Evolutionary conservation across 2,113 vertebrate species (phyloP), one percentile per base, ranked within the genome.

Genomic region (Oryzias curvinotus): DNA sequence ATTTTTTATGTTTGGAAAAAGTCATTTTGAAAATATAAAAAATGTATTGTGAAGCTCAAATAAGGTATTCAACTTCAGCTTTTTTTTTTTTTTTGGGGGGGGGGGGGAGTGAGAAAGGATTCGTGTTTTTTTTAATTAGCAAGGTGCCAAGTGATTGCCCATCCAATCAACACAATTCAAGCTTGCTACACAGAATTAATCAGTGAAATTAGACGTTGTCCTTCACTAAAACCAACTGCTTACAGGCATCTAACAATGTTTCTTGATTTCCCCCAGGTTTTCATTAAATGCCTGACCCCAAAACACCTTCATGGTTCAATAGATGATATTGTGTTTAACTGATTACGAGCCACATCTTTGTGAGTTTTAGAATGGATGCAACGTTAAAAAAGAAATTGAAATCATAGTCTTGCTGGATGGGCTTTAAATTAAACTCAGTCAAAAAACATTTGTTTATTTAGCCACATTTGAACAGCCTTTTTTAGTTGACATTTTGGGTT

Each of bases 91-190:
- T 1, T 1, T 1, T 1, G 21, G 21, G 2, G 1, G 21, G 21
- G 21, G 21, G 21, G 21, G 21, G 21, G 21, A 2, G 1, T 8
- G 30, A 36, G 7, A 36, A 10, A 10, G 30, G 7, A 8, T 36
- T 36, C 12, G 8, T 13, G 8, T 10, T 36, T 36, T 36, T 36
- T 36, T 36, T 10, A 36, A 36, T 36, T 36, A 36, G 36, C 10
- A 36, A 36, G 36, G 54, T 26, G 26, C 61, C 15, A 10, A 74
- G 56, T 63, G 58, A 77, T 52, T 45, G 26, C 28, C 49, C 21
- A 52, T 17, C 47, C 5, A 69, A 75, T 82, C 47, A 49, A 83
- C 69, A 71, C 48, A 45, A 17, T 42, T 52, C 48, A 6, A 59
- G 17, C 14, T 57, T 28, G 63, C 64, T 26, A 23, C n/a, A 47